phyloP scores from a whole-genome alignment of 2,113 vertebrate genomes.

The Tyrannus savana region DNA sequence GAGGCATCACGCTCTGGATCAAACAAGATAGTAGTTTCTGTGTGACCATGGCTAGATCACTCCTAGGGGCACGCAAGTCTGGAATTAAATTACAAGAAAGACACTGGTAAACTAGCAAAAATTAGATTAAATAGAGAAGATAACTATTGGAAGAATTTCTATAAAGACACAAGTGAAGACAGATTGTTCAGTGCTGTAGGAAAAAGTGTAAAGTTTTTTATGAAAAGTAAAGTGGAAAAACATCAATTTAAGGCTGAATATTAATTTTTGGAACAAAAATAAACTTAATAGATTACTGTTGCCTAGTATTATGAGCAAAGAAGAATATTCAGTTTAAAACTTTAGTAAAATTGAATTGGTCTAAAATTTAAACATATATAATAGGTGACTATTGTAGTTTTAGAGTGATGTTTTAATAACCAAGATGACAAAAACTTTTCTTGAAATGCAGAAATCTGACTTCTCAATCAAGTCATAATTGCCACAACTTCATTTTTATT shows the following conservation, averaged over 20 bases:
- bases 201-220: neutral
- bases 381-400: neutral
- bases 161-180: neutral
- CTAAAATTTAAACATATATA: neutral
- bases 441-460: neutral
- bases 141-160: neutral
- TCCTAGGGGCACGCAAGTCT: neutral
- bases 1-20: neutral
- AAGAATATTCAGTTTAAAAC: neutral
- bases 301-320: neutral
- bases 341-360: neutral
- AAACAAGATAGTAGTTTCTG: neutral
- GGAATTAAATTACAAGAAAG: neutral
- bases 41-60: neutral
- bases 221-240: neutral
- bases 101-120: neutral
- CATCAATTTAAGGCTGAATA: neutral
- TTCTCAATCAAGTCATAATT: neutral
- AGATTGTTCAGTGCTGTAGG: neutral
- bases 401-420: neutral
- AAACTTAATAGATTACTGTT: neutral
- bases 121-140: neutral
- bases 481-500: neutral
- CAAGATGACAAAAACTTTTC: neutral
- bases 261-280: neutral